Evolutionary conservation across 2,888 invertebrate genomes (phyloP).

Genomic region (Melinopterus prodromus): DNA sequence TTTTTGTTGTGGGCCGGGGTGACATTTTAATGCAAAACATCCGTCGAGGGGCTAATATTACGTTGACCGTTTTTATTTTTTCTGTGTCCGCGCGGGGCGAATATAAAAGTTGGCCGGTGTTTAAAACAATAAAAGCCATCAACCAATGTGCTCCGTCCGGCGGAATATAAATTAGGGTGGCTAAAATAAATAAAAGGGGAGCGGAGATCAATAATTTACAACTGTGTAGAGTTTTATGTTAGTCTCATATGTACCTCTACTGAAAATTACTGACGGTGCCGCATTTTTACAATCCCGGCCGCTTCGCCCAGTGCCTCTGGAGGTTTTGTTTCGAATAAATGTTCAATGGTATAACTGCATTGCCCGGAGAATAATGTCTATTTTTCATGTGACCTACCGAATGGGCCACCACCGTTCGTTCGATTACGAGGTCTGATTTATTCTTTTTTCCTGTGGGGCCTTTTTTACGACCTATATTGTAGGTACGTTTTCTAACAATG

Average conservation of each 20-base stretch:
- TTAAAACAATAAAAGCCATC: slow-evolving; percentile 52
- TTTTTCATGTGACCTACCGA: slow-evolving; percentile 36
- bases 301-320: slow-evolving; percentile 48
- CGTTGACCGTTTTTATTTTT: slow-evolving; percentile 35
- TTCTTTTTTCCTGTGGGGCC: slow-evolving; percentile 9
- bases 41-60: slow-evolving; percentile 29
- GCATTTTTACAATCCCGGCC: slow-evolving; percentile 57
- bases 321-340: slow-evolving; percentile 57
- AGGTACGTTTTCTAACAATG: background rate
- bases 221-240: slow-evolving; percentile 56
- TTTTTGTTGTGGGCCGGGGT: background rate
- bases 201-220: slow-evolving; percentile 59
- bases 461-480: background rate
- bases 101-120: slow-evolving; percentile 45
- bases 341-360: slow-evolving; percentile 55
- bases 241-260: slow-evolving; percentile 53
- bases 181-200: slow-evolving; percentile 60
- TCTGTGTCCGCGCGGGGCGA: slow-evolving; percentile 27
- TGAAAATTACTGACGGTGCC: slow-evolving; percentile 54
- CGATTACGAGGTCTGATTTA: slow-evolving; percentile 25
- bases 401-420: slow-evolving; percentile 26
- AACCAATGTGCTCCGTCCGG: slow-evolving; percentile 47
- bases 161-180: slow-evolving; percentile 59
- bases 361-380: slow-evolving; percentile 39
- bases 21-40: slow-evolving; percentile 14